Evolutionary conservation across 2,113 vertebrate species (phyloP).

Genomic region (Scopus umbretta): DNA sequence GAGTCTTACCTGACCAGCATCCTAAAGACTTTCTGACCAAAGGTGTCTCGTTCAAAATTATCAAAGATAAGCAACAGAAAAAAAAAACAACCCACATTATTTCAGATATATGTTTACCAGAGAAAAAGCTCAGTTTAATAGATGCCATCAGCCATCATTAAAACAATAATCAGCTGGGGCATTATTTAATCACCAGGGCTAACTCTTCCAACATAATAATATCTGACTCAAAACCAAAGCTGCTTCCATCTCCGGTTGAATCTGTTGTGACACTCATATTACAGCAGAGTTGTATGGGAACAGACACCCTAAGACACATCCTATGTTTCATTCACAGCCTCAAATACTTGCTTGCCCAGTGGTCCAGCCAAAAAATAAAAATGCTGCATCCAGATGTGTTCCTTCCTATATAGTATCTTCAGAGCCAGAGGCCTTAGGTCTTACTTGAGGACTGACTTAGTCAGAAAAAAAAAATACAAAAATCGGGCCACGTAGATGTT

Average conservation of each 20-base stretch:
- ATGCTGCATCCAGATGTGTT: neutral
- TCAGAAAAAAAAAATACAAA: neutral
- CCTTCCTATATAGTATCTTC: neutral
- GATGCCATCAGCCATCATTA: neutral
- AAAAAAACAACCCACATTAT: neutral
- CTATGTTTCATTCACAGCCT: neutral
- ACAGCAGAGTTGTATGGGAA: neutral
- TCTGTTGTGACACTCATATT: neutral
- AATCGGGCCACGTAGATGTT: rapidly evolving
- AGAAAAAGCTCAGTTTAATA: neutral
- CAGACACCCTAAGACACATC: neutral
- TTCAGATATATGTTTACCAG: neutral
- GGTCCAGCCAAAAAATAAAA: neutral
- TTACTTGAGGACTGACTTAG: neutral
- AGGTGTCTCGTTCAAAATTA: neutral
- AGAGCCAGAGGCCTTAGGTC: neutral
- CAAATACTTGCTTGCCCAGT: neutral
- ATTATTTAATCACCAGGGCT: neutral
- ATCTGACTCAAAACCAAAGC: neutral
- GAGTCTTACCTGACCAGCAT: neutral
- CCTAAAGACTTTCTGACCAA: neutral
- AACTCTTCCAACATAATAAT: neutral
- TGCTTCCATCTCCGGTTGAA: neutral
- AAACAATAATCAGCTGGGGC: neutral
- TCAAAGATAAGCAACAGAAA: neutral